phyloP scores from a whole-genome alignment of 2,113 vertebrate species.

The Dipodomys spectabilis region DNA sequence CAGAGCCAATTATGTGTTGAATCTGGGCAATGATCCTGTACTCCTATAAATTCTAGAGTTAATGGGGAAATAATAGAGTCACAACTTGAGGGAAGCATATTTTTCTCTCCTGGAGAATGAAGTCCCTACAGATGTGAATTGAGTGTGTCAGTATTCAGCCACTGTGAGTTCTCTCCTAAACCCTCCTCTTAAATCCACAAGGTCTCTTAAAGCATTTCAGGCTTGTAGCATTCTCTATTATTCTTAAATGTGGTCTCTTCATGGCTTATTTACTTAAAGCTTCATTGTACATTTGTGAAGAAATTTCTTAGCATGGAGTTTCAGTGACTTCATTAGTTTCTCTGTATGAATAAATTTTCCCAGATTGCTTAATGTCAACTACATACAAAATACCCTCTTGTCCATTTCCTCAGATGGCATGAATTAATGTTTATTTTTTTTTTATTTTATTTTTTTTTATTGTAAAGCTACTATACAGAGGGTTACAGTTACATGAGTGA shows the following conservation, averaged over 20 bases:
- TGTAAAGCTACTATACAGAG: too few species aligned
- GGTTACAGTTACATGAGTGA: too few species aligned
- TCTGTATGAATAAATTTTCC: constrained; percentile 64
- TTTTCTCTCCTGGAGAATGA: constrained; percentile 65
- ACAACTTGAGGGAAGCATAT: constrained; percentile 49
- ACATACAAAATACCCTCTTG: constrained; percentile 64
- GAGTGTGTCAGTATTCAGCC: constrained; percentile 60
- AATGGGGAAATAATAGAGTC: constrained; percentile 42
- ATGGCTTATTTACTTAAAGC: constrained; percentile 69
- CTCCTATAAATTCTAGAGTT: constrained; percentile 49
- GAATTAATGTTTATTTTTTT: constrained; percentile 69
- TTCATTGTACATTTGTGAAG: constrained; percentile 56
- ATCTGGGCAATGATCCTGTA: constrained; percentile 14
- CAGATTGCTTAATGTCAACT: constrained; percentile 64
- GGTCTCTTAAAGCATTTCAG: constrained; percentile 64
- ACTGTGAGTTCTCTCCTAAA: constrained; percentile 53
- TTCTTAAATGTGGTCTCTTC: constrained; percentile 56
- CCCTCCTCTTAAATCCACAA: constrained; percentile 41
- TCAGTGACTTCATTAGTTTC: constrained; percentile 70
- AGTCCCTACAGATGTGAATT: constrained; percentile 42
- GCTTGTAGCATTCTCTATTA: constrained; percentile 62
- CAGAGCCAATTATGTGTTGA: neutral
- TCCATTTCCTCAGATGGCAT: constrained; percentile 39
- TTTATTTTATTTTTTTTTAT: too few species aligned
- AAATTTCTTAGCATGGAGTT: constrained; percentile 45